A percentile compares a stretch with the other conserved stretches of the same genome.
Evolutionary conservation across 1,140 invertebrate genomes (phyloP).

Genomic region (Archivesica marissinica): DNA sequence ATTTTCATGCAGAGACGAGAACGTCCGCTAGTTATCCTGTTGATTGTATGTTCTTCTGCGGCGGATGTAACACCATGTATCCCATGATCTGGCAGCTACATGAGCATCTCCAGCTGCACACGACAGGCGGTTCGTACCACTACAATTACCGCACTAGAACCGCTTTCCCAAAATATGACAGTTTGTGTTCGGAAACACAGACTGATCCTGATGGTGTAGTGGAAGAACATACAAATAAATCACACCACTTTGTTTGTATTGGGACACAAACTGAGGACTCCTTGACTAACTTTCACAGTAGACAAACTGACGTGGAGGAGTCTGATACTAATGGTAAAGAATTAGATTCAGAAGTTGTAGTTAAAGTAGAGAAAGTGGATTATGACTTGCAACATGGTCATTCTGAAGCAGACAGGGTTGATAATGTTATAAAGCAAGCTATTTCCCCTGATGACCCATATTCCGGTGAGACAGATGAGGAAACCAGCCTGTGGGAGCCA

Average conservation of each 20-base stretch:
- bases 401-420: background rate
- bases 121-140: conserved; percentile 5
- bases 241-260: background rate
- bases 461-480: conserved; percentile 13
- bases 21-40: background rate
- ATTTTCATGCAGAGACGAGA: too few species aligned
- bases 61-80: background rate
- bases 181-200: background rate
- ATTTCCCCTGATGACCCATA: background rate
- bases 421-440: background rate
- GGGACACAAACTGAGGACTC: conserved; percentile 18
- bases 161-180: conserved; percentile 30
- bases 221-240: background rate
- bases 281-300: background rate
- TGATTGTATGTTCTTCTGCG: conserved; percentile 28
- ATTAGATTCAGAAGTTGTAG: background rate
- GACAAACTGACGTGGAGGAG: background rate
- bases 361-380: background rate
- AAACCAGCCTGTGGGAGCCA: background rate
- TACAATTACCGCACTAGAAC: conserved; percentile 22
- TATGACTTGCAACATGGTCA: background rate
- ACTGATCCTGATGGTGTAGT: background rate
- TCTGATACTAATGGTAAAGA: background rate
- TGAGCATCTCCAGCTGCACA: conserved; percentile 9
- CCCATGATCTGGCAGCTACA: conserved; percentile 25